These are phyloP conservation scores for Mungos mungo DNA, from an alignment of 2,113 vertebrate genomes.

Conservation along the genomic window DNA sequence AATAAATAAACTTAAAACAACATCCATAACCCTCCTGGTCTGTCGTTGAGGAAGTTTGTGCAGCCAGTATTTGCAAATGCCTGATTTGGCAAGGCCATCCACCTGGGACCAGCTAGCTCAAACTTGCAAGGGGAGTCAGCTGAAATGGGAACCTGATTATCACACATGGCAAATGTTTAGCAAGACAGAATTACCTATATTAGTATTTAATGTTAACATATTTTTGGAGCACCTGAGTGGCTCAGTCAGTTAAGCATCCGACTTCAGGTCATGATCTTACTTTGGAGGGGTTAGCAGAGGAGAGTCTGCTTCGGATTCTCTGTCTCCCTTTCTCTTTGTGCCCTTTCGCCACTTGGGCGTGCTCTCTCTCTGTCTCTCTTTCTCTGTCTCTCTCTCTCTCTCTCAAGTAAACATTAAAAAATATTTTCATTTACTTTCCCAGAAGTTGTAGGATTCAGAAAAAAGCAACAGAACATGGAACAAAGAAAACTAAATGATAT, in stretches of 20 bases:
- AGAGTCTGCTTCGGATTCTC: too few species aligned
- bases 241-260: too few species aligned
- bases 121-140: not conserved
- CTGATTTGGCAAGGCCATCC: not conserved
- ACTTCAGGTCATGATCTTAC: too few species aligned
- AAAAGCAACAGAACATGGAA: not conserved
- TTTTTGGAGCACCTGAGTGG: not conserved
- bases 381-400: too few species aligned
- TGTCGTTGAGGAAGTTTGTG: not conserved
- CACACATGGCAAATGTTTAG: not conserved
- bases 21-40: not conserved
- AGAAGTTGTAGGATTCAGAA: not conserved
- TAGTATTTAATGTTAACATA: not conserved
- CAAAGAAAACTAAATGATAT: not conserved
- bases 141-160: not conserved
- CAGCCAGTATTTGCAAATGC: not conserved
- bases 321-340: too few species aligned
- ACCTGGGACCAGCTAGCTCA: not conserved
- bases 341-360: too few species aligned
- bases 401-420: not conserved
- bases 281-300: too few species aligned
- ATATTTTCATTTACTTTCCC: not conserved
- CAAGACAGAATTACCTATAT: not conserved
- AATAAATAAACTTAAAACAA: not conserved
- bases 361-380: too few species aligned